Base-by-base conservation (phyloP, 2,797 vertebrate species). In the Peromyscus aztecus region DNA sequence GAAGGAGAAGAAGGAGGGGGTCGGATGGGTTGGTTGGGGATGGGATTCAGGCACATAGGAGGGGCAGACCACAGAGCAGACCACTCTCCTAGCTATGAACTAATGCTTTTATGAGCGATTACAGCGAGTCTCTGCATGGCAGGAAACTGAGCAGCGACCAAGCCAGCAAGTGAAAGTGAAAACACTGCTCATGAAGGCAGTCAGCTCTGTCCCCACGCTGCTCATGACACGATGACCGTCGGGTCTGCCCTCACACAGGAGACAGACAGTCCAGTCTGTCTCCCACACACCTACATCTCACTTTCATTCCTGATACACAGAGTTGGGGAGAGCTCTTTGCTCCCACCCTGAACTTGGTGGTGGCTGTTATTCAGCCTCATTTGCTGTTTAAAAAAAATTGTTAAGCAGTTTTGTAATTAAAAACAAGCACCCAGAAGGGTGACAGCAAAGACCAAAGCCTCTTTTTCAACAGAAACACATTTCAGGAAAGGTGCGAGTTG, bases 331-430 rank as follows among this genome's bases (percentile, higher is more conserved):
- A 55, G 69, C 31, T 63, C 57, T 90, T 77, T 78, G 80, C 27
- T 90, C 69, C 55, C 23, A 34, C 49, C n/a, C 85, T 43, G 63
- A 90, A 82, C 57, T 76, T 52, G n/a, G 55, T 37, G 87, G 11
- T 69, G 78, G 81, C 73, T 77, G 85, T 95, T 69, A 61, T 24
- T 86, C 71, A 92, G 29, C 49, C 55, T 91, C 83, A 65, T 84
- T 92, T 92, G 55, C 75, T 91, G n/a, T 92, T 86, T 65, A 40
- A 31, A 80, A 91, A 92, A 37, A 93, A 55, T 43, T 92, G 84
- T 95, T 94, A 55, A 94, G 55, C 73, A 94, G 85, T 85, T 93
- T 94, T 88, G n/a, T 91, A 89, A 94, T 95, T 87, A 37, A 92
- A 95, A 88, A 80, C 71, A 76, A 34, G 59, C 37, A 43, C 10